Base-by-base conservation (phyloP, 2,797 vertebrate genomes). In the Phoxinus dragarum region DNA sequence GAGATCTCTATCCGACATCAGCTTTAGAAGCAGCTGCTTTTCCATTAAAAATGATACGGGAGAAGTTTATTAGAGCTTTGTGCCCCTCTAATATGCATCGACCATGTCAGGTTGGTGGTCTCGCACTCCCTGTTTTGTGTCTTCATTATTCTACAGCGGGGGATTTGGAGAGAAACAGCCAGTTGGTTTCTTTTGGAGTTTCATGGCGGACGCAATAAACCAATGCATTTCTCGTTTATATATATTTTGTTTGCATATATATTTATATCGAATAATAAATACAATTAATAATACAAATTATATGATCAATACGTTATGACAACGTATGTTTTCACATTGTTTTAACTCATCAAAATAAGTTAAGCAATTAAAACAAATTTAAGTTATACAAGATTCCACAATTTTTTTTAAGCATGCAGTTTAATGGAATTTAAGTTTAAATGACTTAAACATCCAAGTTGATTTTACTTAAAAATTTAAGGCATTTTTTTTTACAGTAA, bases 11-110 rank as follows among this genome's bases (percentile, higher is more conserved):
- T 92, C 89, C 90, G 93, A 93, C 93, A 95, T 94, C 92, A 91
- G 94, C 92, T 92, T 93, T 92, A 89, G 92, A 90, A 92, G 93
- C 92, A 94, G 94, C 92, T 93, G 93, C 93, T 95, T 95, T 91
- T 93, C 93, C 92, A 93, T 93, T 94, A 94, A 90, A 92, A 95
- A 92, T 93, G 89, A 93, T 92, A 93, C 90, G 90, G 91, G 94
- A 94, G 93, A 95, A 96, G 94, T 96, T 95, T 95, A 96, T 96
- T 95, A 96, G 94, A 94, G 91, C 92, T 94, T 95, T 94, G 93
- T 89, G 90, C 84, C 84, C 83, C 61, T 85, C 88, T 90, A 90
- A 92, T 92, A 90, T 91, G 89, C 88, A 77, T 91, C 88, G 90
- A 88, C 91, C 90, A 80, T 88, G 93, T 91, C 91, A 88, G 93